These are phyloP conservation scores for Amphiura filiformis DNA, from an alignment of 35 echinoderm and acorn worm genomes.

Conservation along the genomic window DNA sequence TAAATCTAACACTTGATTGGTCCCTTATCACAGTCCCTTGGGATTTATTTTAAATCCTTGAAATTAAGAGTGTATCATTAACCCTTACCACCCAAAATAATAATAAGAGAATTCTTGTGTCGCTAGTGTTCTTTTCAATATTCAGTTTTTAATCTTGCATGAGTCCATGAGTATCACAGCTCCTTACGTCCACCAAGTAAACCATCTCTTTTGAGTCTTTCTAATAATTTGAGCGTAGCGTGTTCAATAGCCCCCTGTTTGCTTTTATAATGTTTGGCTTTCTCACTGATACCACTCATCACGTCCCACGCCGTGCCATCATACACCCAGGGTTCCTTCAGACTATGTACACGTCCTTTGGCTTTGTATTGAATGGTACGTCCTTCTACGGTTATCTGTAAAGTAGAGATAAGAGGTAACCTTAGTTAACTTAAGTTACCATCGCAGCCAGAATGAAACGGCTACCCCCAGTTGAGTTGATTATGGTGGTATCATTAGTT, in stretches of 20 bases:
- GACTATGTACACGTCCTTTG: slow-evolving; percentile 47
- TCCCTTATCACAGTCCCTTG: no score
- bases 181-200: background rate
- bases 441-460: background rate
- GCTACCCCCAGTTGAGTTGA: background rate
- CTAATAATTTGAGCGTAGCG: slow-evolving; percentile 43
- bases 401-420: background rate
- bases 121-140: no score
- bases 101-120: no score
- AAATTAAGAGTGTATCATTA: no score
- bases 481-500: background rate
- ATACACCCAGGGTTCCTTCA: slow-evolving; percentile 68
- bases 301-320: slow-evolving; percentile 63
- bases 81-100: no score
- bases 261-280: slow-evolving; percentile 58
- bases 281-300: slow-evolving; percentile 56
- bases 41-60: no score
- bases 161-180: no score
- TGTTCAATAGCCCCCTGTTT: slow-evolving; percentile 63
- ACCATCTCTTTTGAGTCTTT: slow-evolving; percentile 32
- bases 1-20: no score
- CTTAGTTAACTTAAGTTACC: background rate
- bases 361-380: slow-evolving; percentile 60
- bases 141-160: no score
- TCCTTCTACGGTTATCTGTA: slow-evolving; percentile 39